Evolutionary conservation across 2,888 invertebrate genomes (phyloP).

Genomic region (Eilema griseolum): DNA sequence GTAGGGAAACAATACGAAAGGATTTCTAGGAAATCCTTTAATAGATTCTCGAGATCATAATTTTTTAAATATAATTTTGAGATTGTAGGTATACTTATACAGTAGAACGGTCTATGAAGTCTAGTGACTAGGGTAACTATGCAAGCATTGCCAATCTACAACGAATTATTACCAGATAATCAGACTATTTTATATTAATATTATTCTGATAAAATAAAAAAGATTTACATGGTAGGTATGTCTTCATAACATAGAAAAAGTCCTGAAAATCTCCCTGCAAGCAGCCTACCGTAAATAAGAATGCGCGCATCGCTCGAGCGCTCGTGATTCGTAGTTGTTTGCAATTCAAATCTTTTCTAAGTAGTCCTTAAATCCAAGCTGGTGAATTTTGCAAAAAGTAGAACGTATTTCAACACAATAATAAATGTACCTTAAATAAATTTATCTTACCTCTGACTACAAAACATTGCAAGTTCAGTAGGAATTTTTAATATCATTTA

Average conservation of each 20-base stretch:
- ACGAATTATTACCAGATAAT: not conserved
- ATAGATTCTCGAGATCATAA: too few relatives aligned
- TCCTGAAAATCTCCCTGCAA: constrained; percentile 1
- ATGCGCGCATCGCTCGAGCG: not conserved
- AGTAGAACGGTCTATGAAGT: too few relatives aligned
- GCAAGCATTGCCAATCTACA: not conserved
- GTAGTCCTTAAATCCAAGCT: not conserved
- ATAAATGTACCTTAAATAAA: not conserved
- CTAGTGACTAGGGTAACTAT: too few relatives aligned
- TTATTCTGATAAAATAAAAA: not conserved
- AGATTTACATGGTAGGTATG: not conserved
- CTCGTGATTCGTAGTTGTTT: not conserved
- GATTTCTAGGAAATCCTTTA: not conserved
- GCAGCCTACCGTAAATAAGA: not conserved
- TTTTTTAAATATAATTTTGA: not conserved
- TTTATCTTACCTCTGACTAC: not conserved
- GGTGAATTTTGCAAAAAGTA: not conserved
- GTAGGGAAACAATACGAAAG: not conserved
- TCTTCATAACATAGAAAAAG: not conserved
- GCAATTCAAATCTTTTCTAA: constrained; percentile 12
- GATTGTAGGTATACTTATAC: too few relatives aligned
- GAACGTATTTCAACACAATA: not conserved
- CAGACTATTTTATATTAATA: not conserved
- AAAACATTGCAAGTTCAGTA: not conserved
- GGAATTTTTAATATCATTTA: not conserved